A percentile compares a stretch with the other conserved stretches of the same genome.
These are phyloP conservation scores for Cyrtodaria siliqua DNA, from an alignment of 2,888 invertebrate genomes.

Conservation along the genomic window DNA sequence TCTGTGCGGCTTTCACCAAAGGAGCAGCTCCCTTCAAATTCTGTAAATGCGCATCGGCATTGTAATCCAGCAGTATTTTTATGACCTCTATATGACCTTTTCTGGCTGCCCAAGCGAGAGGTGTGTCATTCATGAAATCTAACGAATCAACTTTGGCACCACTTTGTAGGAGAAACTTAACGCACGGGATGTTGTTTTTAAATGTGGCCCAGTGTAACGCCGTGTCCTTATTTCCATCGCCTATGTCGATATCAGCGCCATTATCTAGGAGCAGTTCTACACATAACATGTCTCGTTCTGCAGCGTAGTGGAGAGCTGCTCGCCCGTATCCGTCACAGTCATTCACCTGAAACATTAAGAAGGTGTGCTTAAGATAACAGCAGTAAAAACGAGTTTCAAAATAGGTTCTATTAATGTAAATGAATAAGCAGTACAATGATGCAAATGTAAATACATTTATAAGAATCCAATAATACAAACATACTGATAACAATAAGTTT, in stretches of 20 bases:
- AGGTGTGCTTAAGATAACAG: too few species aligned
- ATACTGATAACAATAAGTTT: too few species aligned
- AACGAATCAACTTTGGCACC: slow-evolving; percentile 80
- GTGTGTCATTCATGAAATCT: slow-evolving; percentile 83
- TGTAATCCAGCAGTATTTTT: slow-evolving; percentile 82
- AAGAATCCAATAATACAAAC: too few species aligned
- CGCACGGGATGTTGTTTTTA: slow-evolving; percentile 81
- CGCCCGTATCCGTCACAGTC: slow-evolving; percentile 84
- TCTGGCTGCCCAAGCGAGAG: slow-evolving; percentile 84
- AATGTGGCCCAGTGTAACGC: slow-evolving; percentile 85
- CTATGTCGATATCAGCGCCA: slow-evolving; percentile 80
- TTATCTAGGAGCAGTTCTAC: slow-evolving; percentile 79
- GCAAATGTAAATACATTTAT: too few species aligned
- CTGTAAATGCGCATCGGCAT: slow-evolving; percentile 77
- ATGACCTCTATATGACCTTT: slow-evolving; percentile 82
- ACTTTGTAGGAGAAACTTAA: slow-evolving; percentile 76
- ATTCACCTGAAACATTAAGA: slow-evolving; percentile 84
- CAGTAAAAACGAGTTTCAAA: too few species aligned
- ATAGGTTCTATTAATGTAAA: too few species aligned
- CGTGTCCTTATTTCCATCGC: slow-evolving; percentile 82
- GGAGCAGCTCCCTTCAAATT: slow-evolving; percentile 81
- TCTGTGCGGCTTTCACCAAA: slow-evolving; percentile 73
- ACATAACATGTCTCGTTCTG: slow-evolving; percentile 81
- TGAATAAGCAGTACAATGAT: too few species aligned
- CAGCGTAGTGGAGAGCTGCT: slow-evolving; percentile 84